Evolutionary conservation across 2,797 vertebrate species (phyloP), one percentile per base, ranked within the genome.

Genomic region (Crocodylus rhombifer): DNA sequence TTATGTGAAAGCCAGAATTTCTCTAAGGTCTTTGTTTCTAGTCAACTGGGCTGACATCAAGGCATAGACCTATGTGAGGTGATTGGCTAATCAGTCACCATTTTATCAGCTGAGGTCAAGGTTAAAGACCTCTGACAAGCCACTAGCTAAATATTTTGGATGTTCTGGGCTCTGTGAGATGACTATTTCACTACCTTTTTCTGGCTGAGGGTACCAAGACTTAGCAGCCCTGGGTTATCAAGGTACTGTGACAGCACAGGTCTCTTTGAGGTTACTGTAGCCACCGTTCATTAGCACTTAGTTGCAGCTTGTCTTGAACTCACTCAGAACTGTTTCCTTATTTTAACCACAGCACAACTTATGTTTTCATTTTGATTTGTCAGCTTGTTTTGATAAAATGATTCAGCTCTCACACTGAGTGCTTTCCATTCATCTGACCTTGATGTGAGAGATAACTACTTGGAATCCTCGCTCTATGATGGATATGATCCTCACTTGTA

Each of bases 1-100:
- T 33, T 80, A 11, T 14, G 62, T 82, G 86, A 57, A 88, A 86
- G 36, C 4, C 20, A 7, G 12, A 4, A 9, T 56, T 78, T 86
- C 2, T 85, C 17, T 11, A 21, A 9, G 0, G 1, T 17, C n/a
- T 85, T 30, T 36, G 56, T 78, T 16, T 30, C 0, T 0, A 76
- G 36, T 4, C 67, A 36, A 3, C 64, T 78, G 25, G 26, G 6
- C 20, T 61, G 58, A 69, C 15, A 28, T 71, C 28, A 73, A 85
- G 28, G 5, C 5, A 60, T 6, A 62, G 25, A 58, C 13, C 21
- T 65, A 51, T 33, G 16, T 75, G 65, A 77, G 14, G 5, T 42
- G 7, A 10, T 5, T 80, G 57, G 17, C 16, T 67, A 86, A 60
- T 2, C 2, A 7, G 23, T 30, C 6, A 14, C 0, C 1, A 84